Percentiles rank a stretch among this genome's conserved stretches.
phyloP scores from a whole-genome alignment of 2,797 vertebrate genomes.

The Pelochelys cantorii region DNA sequence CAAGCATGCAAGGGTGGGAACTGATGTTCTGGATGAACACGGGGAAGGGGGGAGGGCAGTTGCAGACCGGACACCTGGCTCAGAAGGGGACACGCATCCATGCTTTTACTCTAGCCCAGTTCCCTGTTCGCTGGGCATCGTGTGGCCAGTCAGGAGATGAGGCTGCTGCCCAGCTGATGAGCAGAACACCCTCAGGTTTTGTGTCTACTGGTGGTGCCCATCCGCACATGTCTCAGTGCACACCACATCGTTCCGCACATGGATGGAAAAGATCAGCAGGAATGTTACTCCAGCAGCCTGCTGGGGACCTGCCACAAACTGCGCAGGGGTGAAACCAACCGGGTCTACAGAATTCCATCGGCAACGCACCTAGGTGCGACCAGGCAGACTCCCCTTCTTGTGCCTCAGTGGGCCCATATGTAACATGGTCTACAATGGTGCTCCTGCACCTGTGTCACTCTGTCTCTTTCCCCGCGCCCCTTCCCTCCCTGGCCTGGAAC shows the following conservation, averaged over 20 bases:
- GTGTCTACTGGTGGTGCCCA: too few relatives aligned
- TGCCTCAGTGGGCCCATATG: neutral
- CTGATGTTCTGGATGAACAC: neutral
- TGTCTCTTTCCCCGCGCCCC: neutral
- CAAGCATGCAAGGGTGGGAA: neutral
- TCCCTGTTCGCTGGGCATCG: too few relatives aligned
- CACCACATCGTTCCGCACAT: too few relatives aligned
- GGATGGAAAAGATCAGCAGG: too few relatives aligned
- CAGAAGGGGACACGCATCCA: neutral
- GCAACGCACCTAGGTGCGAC: neutral
- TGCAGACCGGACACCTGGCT: neutral
- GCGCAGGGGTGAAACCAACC: neutral
- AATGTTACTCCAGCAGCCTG: neutral
- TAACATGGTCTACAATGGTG: fast-evolving
- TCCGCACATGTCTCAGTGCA: too few relatives aligned
- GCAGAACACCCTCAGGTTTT: too few relatives aligned
- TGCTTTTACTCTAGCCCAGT: neutral
- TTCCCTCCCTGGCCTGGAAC: neutral
- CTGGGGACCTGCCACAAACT: neutral
- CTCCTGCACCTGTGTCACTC: neutral
- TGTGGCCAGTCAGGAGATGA: too few relatives aligned
- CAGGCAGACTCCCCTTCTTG: fast-evolving
- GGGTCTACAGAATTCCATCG: neutral
- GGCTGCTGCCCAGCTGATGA: too few relatives aligned
- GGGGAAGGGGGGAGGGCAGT: neutral